Conservation (phyloP, 2,113 vertebrate species). For the Eretmochelys imbricata region DNA sequence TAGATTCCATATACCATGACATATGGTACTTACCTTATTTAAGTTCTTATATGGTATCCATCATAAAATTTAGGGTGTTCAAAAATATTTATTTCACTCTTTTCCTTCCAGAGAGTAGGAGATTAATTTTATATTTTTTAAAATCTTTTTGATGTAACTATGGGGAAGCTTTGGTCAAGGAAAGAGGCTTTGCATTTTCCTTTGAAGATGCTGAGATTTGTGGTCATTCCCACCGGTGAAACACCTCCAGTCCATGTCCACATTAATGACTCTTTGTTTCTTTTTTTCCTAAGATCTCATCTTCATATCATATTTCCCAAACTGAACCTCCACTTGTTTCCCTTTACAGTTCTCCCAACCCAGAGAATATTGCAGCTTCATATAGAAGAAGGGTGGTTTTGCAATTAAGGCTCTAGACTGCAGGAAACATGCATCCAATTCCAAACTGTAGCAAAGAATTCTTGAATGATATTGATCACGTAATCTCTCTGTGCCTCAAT, state of each 20-base stretch:
- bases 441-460: no score
- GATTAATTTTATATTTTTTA: slow-evolving; percentile 37
- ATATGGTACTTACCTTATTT: slow-evolving; percentile 64
- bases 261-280: not conserved
- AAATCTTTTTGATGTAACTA: slow-evolving; percentile 5
- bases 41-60: slow-evolving; percentile 48
- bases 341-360: not conserved
- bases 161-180: not conserved
- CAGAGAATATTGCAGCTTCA: slow-evolving; percentile 34
- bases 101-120: slow-evolving; percentile 31
- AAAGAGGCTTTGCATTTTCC: not conserved
- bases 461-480: not conserved
- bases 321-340: not conserved
- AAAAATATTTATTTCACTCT: slow-evolving; percentile 25
- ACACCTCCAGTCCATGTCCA: slow-evolving; percentile 20
- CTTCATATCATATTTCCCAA: no score
- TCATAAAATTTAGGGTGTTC: slow-evolving; percentile 40
- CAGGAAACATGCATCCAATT: no score
- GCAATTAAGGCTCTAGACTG: no score
- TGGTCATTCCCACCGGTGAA: slow-evolving; percentile 25
- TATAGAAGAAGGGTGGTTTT: not conserved
- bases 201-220: slow-evolving; percentile 16
- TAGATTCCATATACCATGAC: slow-evolving; percentile 59
- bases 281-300: no score
- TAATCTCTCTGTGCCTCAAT: not conserved